Base-by-base conservation (phyloP, 2,888 invertebrate genomes). In the Drosophila mimica region DNA sequence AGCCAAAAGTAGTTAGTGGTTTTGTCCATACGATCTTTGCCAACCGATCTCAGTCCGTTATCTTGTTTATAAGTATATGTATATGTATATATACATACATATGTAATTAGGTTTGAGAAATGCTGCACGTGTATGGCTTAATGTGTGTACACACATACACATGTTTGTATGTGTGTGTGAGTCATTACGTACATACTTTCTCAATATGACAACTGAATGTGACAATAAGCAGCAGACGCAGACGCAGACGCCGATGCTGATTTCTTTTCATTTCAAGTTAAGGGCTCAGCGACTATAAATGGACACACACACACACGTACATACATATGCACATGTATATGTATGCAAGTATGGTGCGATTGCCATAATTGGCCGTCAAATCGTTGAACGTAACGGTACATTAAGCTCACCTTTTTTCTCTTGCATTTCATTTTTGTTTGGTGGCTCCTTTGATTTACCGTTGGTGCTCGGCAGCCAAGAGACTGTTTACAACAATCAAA, bases 231-330 rank as follows among this genome's bases (percentile, higher is more conserved):
- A 58, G 49, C 58, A 15, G 34, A 20, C 49, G 51, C 66, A 34
- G 48, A n/a, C 25, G 40, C 54, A 25, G 69, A 33, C 30, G 40
- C 49, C 13, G 68, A 34, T 40, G 56, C 46, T 49, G 76, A 68
- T 80, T 80, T 71, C 76, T 62, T 76, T 80, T 70, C 48, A 28
- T 57, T 70, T 66, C 46, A 70, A 65, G 57, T 71, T 64, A 59
- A 74, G 80, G 80, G 80, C 80, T 33, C 38, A 49, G 13, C 36
- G 34, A 52, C 30, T 25, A 46, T 53, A 59, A 20, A 52, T 28
- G 40, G 13, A 7, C 28, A 54, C n/a, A 66, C 20, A 8, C 13
- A 46, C 15, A 62, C 11, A 54, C 33, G 62, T 28, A 33, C 52
- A 13, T 28, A 28, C 46, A 57, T 25, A 4, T 13, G 5, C 7